Base-by-base conservation (phyloP, 2,113 vertebrate genomes). In the Lontra canadensis region DNA sequence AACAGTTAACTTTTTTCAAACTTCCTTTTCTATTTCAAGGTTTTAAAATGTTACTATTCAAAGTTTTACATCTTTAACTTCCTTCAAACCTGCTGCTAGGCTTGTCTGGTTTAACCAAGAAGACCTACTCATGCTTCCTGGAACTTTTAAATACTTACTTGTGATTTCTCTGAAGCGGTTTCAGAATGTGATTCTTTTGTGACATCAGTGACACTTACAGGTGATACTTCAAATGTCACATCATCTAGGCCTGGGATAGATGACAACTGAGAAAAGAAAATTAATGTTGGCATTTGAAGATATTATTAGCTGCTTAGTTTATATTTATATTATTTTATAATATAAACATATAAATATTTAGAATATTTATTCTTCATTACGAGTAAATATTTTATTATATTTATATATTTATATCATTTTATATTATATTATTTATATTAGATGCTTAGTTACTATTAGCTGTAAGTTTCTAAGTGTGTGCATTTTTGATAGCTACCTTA, bases 231-330 rank as follows among this genome's bases (percentile, higher is more conserved):
- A 89, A 99, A 98, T 74, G 99, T 99, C 91, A 99, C 99, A 25
- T 99, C 99, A 97, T 99, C 99, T 92, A 99, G 98, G 88, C 99
- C 99, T 74, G 99, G 99, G 89, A 99, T 99, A 79, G 99, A 99
- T 4, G 99, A 99, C 74, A 99, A 98, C 99, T 99, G 98, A 96
- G 98, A 80, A 93, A 63, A 87, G 26, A 87, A 98, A 96, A 95
- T 20, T 96, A 65, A 31, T 47, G 6, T 94, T 57, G 10, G 47
- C 2, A 73, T 57, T 76, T 52, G 39, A 95, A 59, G 59, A 93
- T 12, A 92, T 52, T 31, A 74, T 6, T 44, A 67, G 34, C 21
- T 59, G 21, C 57, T 59, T 59, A 59, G 52, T 55, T 55, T 55
- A 55, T 55, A 55, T 55, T 55, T 55, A 55, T 18, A 15, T 55